A percentile compares a stretch with the other conserved stretches of the same genome.
These are phyloP conservation scores for Callimico goeldii DNA, from an alignment of 2,797 vertebrate genomes.

Conservation along the genomic window DNA sequence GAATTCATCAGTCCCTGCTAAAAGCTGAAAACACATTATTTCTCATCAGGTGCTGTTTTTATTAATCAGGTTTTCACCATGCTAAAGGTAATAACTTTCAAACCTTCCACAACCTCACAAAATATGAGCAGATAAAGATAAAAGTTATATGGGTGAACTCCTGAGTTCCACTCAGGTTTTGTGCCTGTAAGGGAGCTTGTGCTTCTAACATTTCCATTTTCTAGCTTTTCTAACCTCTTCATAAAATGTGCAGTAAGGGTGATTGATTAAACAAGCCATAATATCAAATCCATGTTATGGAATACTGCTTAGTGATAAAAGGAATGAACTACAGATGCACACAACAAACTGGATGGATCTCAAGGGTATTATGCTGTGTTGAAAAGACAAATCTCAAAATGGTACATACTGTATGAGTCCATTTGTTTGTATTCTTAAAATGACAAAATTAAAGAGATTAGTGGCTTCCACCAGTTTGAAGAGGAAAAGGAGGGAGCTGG, in stretches of 20 bases:
- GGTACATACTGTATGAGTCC: background rate
- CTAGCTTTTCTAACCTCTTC: background rate
- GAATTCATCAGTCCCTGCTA: background rate
- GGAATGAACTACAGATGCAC: background rate
- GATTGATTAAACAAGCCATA: background rate
- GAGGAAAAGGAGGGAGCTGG: background rate
- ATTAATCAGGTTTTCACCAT: background rate
- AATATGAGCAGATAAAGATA: background rate
- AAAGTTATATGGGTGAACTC: background rate
- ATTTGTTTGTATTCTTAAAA: background rate
- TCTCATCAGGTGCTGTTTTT: constrained; percentile 3
- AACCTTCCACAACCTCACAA: background rate
- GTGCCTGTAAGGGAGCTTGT: background rate
- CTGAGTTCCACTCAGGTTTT: background rate
- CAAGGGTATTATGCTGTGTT: background rate
- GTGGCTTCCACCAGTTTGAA: background rate
- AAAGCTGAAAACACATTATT: constrained; percentile 32
- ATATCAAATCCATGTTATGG: background rate
- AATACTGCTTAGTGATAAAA: background rate
- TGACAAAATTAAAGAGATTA: background rate
- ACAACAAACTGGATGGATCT: background rate
- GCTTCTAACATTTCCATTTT: background rate
- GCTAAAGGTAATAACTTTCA: background rate
- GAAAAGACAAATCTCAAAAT: background rate
- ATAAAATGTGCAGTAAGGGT: background rate